Evolutionary conservation across 35 echinoderm and acorn worm genomes (phyloP), one percentile per base, ranked within the genome.

Genomic region (Eucidaris tribuloides): DNA sequence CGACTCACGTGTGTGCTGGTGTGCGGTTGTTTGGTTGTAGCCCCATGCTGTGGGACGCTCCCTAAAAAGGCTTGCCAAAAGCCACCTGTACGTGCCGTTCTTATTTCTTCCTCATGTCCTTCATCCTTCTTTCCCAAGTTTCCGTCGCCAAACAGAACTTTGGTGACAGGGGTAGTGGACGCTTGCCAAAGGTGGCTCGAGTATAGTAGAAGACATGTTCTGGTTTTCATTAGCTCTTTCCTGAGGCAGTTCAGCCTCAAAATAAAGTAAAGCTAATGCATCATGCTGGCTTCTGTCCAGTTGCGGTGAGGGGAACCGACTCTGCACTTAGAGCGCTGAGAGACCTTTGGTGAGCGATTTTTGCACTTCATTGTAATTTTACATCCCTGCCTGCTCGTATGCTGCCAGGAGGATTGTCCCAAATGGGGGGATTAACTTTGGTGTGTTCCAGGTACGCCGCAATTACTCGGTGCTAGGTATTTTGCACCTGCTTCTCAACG

Each of bases 81-180:
- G 7, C 3, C 6, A 0, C 20, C 1, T 23, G 20, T 2, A 4
- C 7, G 0, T 20, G 2, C 62, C 1, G 90, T 70, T 41, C 65
- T 89, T 24, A 79, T 48, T 37, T 91, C 81, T 31, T 91, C 89
- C 0, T 61, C 3, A 1, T 84, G 45, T 34, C 79, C 83, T 56
- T 92, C 86, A 9, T 71, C 74, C 9, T 61, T 58, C 46, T 86
- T 86, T 2, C 49, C 84, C 4, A 92, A 42, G 6, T 86, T 65
- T 68, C 86, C 71, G 0, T 78, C 83, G n/a, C n/a, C n/a, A n/a
- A 58, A 86, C 5, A 85, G 36, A 45, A 76, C 79, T 48, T 91
- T 29, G 20, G 86, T 89, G 5, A 64, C 65, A 9, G 66, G 66
- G 11, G 38, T 38, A 0, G 30, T 25, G 4, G 78, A 39, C 60